Conservation (phyloP, 2,888 invertebrate species). For the Hartigia nigra region DNA sequence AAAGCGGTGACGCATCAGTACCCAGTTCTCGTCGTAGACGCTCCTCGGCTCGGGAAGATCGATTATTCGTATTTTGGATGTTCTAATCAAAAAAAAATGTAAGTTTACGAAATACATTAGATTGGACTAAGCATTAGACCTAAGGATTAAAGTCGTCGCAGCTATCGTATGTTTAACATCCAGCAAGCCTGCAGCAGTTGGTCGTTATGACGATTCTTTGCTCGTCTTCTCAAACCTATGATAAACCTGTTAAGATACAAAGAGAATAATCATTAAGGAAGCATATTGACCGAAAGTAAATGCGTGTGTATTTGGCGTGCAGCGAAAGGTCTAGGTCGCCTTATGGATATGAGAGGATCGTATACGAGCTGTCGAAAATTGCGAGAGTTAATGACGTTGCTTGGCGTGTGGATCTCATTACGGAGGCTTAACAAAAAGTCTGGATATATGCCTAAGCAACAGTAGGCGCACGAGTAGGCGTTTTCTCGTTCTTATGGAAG, state of each 20-base stretch:
- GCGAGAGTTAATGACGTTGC: neutral
- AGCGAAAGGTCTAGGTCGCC: conserved; percentile 59
- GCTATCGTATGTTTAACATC: neutral
- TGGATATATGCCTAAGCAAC: neutral
- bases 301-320: conserved; percentile 29
- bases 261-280: conserved; percentile 20
- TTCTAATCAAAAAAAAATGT: conserved; percentile 54
- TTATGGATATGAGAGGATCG: neutral
- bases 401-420: too few relatives aligned
- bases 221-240: neutral
- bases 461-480: neutral
- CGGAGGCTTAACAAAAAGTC: too few relatives aligned
- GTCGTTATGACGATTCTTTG: neutral
- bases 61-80: conserved; percentile 49
- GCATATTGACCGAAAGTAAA: conserved; percentile 34
- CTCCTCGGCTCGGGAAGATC: neutral
- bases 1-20: neutral
- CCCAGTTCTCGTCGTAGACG: neutral
- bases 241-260: neutral
- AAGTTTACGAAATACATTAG: conserved; percentile 31
- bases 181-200: neutral
- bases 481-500: neutral
- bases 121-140: neutral
- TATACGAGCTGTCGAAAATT: neutral
- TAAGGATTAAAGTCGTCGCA: neutral